phyloP scores from a whole-genome alignment of 37 sponge, comb jelly and placozoan genomes.

The Cliona cf. orientalis region DNA sequence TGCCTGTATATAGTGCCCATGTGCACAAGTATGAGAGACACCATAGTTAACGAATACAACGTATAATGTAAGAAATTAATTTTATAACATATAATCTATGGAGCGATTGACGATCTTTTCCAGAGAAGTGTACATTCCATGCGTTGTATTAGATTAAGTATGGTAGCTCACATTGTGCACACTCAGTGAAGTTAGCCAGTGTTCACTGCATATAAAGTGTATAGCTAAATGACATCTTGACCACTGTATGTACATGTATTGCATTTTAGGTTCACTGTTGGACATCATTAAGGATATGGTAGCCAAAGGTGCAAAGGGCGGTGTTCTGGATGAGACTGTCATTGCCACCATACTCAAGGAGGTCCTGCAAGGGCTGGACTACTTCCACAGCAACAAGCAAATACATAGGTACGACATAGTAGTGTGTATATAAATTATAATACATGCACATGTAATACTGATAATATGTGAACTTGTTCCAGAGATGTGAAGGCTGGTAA shows the following conservation, averaged over 20 bases:
- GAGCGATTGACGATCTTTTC: too few relatives aligned
- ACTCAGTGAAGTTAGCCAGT: too few relatives aligned
- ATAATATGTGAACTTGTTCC: not conserved
- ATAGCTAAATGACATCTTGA: not conserved
- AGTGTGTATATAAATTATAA: not conserved
- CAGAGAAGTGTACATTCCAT: too few relatives aligned
- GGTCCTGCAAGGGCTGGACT: slow-evolving; percentile 89
- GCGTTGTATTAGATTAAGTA: too few relatives aligned
- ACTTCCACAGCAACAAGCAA: slow-evolving; percentile 83
- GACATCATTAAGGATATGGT: slow-evolving; percentile 85
- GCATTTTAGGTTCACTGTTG: slow-evolving; percentile 77
- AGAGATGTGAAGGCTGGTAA: slow-evolving; percentile 97
- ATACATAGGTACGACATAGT: slow-evolving; percentile 72
- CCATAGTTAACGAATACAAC: too few relatives aligned
- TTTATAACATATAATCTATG: too few relatives aligned
- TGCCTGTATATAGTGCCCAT: too few relatives aligned
- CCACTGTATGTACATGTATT: not conserved
- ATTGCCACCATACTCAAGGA: slow-evolving; percentile 90
- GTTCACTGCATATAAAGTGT: too few relatives aligned
- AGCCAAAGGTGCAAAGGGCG: slow-evolving; percentile 71
- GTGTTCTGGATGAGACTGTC: slow-evolving; percentile 81
- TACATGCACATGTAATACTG: not conserved
- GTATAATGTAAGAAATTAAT: too few relatives aligned
- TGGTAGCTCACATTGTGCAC: too few relatives aligned
- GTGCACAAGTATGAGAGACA: too few relatives aligned